A percentile compares a stretch with the other conserved stretches of the same genome.
These are phyloP conservation scores for Cydia pomonella DNA, from an alignment of 1,140 invertebrate species.

Conservation along the genomic window DNA sequence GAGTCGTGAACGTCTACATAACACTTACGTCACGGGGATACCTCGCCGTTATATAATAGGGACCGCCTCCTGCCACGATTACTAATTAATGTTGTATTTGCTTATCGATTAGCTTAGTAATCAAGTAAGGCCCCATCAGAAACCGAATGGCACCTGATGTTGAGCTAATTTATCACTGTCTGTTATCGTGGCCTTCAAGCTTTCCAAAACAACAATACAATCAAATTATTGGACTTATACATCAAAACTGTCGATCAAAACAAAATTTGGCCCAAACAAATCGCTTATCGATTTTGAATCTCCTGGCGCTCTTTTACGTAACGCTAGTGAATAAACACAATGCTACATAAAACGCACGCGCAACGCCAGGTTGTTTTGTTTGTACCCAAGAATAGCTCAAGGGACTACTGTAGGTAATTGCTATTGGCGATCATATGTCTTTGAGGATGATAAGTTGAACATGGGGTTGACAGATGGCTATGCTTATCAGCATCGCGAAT, in stretches of 20 bases:
- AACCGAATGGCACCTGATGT: not conserved
- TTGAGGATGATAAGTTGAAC: constrained; percentile 55
- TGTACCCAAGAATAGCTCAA: constrained; percentile 55
- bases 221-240: not conserved
- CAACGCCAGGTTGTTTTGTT: constrained; percentile 28
- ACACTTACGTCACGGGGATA: constrained; percentile 29
- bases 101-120: constrained; percentile 16
- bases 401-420: constrained; percentile 40
- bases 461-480: constrained; percentile 50
- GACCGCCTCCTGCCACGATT: not conserved
- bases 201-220: not conserved
- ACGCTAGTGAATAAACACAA: constrained; percentile 52
- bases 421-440: constrained; percentile 66
- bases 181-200: not conserved
- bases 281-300: constrained; percentile 69
- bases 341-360: constrained; percentile 44
- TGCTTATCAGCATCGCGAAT: constrained; percentile 51
- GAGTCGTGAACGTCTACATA: not conserved
- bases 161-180: constrained; percentile 10
- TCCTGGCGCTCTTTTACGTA: constrained; percentile 63
- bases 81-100: constrained; percentile 18
- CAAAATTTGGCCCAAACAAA: constrained; percentile 42
- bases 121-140: not conserved
- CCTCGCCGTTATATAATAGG: constrained; percentile 19
- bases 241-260: constrained; percentile 38